Conservation (phyloP, 1,140 invertebrate species). For the Drosophila virilis region DNA sequence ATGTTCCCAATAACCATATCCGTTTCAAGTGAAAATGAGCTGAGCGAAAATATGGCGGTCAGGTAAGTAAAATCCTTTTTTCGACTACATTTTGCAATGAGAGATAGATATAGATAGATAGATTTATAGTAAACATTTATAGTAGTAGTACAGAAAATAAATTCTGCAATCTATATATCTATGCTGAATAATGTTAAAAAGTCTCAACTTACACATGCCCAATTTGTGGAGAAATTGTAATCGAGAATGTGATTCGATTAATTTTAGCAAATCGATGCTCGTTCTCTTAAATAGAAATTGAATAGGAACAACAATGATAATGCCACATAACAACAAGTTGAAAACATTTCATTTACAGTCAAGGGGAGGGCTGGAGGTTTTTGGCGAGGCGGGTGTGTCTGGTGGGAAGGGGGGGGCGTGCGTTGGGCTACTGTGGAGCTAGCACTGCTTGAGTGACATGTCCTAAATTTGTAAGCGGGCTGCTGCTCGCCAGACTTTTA, state of each 20-base stretch:
- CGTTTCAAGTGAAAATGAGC: background rate
- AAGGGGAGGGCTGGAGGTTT: no score
- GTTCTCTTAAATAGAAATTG: slow-evolving; percentile 1
- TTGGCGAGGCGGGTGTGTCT: background rate
- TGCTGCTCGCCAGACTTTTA: slow-evolving; percentile 69
- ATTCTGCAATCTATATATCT: no score
- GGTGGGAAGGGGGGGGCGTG: no score
- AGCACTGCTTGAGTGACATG: slow-evolving; percentile 74
- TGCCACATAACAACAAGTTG: slow-evolving; percentile 43
- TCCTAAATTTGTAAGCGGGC: slow-evolving; percentile 77
- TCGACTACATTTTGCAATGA: no score
- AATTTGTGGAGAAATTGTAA: background rate
- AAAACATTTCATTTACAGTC: slow-evolving; percentile 18
- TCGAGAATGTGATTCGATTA: background rate
- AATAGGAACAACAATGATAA: slow-evolving; percentile 1
- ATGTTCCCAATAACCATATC: background rate
- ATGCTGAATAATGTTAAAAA: no score
- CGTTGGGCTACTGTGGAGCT: slow-evolving; percentile 5
- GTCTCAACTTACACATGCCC: no score
- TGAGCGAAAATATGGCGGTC: background rate
- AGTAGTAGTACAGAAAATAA: no score
- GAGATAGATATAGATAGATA: no score
- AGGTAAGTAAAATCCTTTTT: no score
- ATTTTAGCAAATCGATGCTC: background rate
- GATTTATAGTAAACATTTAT: no score